Conservation (phyloP, 2,888 invertebrate species). For the Pollenia labialis region DNA sequence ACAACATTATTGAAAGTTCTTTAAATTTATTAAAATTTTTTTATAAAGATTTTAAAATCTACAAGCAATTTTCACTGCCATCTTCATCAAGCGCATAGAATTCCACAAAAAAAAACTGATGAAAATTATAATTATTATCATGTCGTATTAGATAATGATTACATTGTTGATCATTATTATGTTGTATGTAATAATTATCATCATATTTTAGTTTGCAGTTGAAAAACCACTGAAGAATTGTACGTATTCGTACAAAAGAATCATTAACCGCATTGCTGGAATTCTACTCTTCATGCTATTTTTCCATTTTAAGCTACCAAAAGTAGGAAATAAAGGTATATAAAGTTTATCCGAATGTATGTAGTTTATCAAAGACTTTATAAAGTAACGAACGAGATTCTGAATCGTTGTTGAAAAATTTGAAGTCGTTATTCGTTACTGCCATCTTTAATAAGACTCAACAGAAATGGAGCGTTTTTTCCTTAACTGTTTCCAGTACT, state of each 20-base stretch:
- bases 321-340: too few relatives aligned
- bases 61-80: constrained; percentile 47
- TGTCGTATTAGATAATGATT: not conserved
- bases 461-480: too few relatives aligned
- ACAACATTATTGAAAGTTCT: constrained; percentile 59
- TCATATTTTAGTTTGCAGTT: constrained; percentile 5
- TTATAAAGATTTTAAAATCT: not conserved
- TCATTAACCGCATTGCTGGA: constrained; percentile 69
- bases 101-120: constrained; percentile 18
- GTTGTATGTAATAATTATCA: constrained; percentile 8
- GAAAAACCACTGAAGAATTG: constrained; percentile 25
- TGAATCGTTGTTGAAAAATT: too few relatives aligned
- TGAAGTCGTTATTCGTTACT: too few relatives aligned
- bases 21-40: not conserved
- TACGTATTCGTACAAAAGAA: constrained; percentile 33
- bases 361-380: too few relatives aligned
- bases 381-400: too few relatives aligned
- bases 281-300: constrained; percentile 50
- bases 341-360: too few relatives aligned
- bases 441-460: too few relatives aligned
- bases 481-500: too few relatives aligned
- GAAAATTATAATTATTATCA: constrained; percentile 26
- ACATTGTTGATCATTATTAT: constrained; percentile 37
- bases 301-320: not conserved
- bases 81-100: constrained; percentile 25